Evolutionary conservation across 2,113 vertebrate genomes (phyloP), one percentile per base, ranked within the genome.

Genomic region (Micronisus gabar): DNA sequence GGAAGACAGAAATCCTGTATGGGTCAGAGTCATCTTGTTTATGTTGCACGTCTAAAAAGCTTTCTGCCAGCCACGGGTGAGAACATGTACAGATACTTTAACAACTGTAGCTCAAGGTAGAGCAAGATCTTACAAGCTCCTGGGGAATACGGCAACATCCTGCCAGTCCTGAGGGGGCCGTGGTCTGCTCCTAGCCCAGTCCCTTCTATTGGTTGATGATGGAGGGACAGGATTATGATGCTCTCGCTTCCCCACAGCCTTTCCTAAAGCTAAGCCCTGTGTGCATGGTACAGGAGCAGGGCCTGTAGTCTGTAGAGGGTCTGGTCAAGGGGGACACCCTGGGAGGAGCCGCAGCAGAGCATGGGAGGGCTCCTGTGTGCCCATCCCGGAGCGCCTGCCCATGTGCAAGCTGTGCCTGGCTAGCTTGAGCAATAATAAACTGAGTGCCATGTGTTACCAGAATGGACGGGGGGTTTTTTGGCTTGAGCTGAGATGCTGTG

Each of bases 261-360:
- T 81, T 94, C n/a, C 26, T 26, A 34, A 52, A 67, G 12, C 15
- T 34, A 15, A 53, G 9, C 36, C 3, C 1, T 1, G 27, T 27
- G 10, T 41, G 5, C 0, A 0, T 29, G 10, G 13, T 36, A 27
- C 27, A 66, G 45, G 48, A 93, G 36, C 10, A 22, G 47, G 65
- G 15, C 4, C 40, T 16, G 3, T 4, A 13, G 41, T 67, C n/a
- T 1, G 0, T 3, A 56, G 20, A 70, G 13, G 32, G 8, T 88
- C 66, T 88, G 43, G 43, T 15, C n/a, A 55, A 47, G 7, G 22
- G 10, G 6, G 7, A 27, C 17, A 16, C 1, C 3, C 10, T 40
- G 5, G 43, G 12, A 68, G 43, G 29, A 80, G 18, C 18, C 65
- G n/a, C 38, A 72, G 43, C 6, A 90, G 56, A 47, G 8, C 0